Evolutionary conservation across 2,888 invertebrate species (phyloP).

Genomic region (Tryphoninae sp.): DNA sequence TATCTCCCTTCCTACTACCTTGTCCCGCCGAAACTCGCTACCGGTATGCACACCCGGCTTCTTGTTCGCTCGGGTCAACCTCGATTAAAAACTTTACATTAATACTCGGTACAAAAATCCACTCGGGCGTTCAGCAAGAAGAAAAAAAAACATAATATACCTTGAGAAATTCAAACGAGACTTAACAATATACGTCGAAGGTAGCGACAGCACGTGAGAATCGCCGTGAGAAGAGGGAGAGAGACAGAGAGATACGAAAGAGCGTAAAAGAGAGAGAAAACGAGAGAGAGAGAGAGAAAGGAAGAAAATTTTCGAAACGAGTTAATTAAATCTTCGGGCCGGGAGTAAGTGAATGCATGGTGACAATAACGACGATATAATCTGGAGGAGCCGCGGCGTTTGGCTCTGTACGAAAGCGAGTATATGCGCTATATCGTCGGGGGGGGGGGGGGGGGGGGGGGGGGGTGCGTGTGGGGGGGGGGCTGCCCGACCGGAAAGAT

Average conservation of each 20-base stretch:
- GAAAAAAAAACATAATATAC: conserved; percentile 23
- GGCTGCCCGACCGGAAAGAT: too few relatives aligned
- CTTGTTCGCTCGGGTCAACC: background rate
- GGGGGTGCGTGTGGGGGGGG: too few relatives aligned
- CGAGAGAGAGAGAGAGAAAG: conserved; percentile 32
- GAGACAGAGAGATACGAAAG: conserved; percentile 35
- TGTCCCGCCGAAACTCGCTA: conserved; percentile 52
- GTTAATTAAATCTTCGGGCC: conserved; percentile 65
- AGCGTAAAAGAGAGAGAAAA: background rate
- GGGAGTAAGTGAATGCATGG: conserved; percentile 59
- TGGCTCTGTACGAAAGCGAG: conserved; percentile 39
- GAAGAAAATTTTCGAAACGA: conserved; percentile 56
- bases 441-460: background rate
- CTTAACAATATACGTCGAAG: background rate
- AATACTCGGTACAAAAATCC: conserved; percentile 33
- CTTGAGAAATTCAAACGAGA: background rate
- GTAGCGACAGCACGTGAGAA: conserved; percentile 46
- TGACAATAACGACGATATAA: conserved; percentile 67
- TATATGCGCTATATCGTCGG: conserved; percentile 18
- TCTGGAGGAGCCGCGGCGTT: conserved; percentile 51
- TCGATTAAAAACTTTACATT: conserved; percentile 59
- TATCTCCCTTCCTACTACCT: background rate
- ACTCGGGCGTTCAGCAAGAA: background rate
- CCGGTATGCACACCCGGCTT: conserved; percentile 34
- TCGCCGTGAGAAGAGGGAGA: conserved; percentile 21